Conservation (phyloP, 2,888 invertebrate genomes). For the Orgyia antiqua region DNA sequence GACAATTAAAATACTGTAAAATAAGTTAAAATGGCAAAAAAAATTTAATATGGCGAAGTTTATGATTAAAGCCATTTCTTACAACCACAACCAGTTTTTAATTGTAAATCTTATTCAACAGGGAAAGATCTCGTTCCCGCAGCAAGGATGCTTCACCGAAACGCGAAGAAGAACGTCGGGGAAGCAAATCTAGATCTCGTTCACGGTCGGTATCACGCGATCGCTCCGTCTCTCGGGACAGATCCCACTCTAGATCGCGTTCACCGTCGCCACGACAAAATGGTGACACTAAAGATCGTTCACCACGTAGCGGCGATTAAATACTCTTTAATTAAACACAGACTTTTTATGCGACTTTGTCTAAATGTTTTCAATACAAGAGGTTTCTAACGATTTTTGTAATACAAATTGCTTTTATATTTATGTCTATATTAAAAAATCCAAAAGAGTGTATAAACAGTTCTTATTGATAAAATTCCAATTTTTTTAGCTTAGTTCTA, state of each 20-base stretch:
- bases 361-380: too few relatives aligned
- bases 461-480: too few relatives aligned
- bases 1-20: too few relatives aligned
- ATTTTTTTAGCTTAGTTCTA: too few relatives aligned
- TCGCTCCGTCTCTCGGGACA: conserved; percentile 43
- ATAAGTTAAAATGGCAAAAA: too few relatives aligned
- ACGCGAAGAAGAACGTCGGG: conserved; percentile 58
- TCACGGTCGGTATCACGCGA: conserved; percentile 45
- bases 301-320: conserved; percentile 67
- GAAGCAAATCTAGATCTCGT: conserved; percentile 54
- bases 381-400: neutral
- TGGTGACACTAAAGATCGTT: conserved; percentile 55
- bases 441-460: too few relatives aligned
- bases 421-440: too few relatives aligned
- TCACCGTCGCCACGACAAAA: conserved; percentile 61
- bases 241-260: conserved; percentile 44
- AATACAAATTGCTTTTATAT: too few relatives aligned
- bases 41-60: too few relatives aligned
- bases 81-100: neutral
- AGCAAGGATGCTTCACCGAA: conserved; percentile 79
- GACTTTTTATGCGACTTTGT: neutral
- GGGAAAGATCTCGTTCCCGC: conserved; percentile 83
- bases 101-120: conserved; percentile 37
- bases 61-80: too few relatives aligned
- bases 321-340: conserved; percentile 1